Base-by-base conservation (phyloP, 1,140 invertebrate species). In the Drosophila nebulosa region DNA sequence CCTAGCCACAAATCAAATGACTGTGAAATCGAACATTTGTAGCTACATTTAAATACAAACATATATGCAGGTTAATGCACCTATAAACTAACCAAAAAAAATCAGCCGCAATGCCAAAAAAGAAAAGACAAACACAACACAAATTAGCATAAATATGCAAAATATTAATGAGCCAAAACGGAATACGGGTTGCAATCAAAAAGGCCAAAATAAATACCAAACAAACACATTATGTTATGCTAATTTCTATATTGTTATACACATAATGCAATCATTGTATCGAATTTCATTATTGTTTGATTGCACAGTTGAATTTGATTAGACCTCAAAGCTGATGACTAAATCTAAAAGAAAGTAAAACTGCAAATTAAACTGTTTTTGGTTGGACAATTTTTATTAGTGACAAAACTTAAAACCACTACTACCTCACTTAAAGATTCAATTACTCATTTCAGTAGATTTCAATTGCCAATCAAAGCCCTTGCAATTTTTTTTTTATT, bases 1-100 rank as follows among this genome's bases (percentile, higher is more conserved):
- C 22, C 14, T 36, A 55, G 64, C 70, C 81, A 63, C 81, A 88
- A 86, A 81, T 88, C 64, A 72, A 86, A 78, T 64, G 65, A 66
- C 46, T 63, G 53, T 46, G 39, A 56, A 68, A 42, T 51, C 39
- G 58, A 74, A 74, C 55, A 59, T 64, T 53, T 58, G 61, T 64
- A 64, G 62, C 4, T 32, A 12, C 12, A 32, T 12, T 32, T 32
- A 10, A 10, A 32, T 10, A 32, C 30, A 32, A 32, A 32, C 3
- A 12, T 32, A 32, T 32, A 30, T 30, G 6, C 27, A 9, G 6
- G 3, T 7, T 30, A 30, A 30, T 7, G 27, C 27, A 7, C 9
- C 9, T 30, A 30, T 9, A 30, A 30, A 30, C 27, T 30, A 32
- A 53, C 68, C 57, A 53, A 70, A 67, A 62, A 46, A 46, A 9